A percentile compares a stretch with the other conserved stretches of the same genome.
phyloP scores from a whole-genome alignment of 1,140 invertebrate species.

The Zaprionus ornatus region DNA sequence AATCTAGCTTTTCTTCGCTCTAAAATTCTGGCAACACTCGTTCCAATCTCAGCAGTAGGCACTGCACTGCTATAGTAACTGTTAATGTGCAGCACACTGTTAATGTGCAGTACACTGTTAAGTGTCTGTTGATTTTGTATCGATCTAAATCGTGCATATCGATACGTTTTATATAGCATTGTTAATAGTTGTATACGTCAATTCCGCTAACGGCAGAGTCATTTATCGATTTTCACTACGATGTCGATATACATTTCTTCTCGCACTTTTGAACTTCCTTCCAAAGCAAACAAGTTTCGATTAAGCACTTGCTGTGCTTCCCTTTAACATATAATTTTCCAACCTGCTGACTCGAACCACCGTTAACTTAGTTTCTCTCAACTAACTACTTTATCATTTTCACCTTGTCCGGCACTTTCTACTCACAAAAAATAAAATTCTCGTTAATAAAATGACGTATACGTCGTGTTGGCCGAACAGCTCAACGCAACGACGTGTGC shows the following conservation, averaged over 20 bases:
- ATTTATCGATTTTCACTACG: background rate
- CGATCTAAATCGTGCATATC: background rate
- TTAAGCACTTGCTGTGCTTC: background rate
- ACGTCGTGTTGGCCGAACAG: slow-evolving; percentile 34
- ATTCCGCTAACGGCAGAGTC: background rate
- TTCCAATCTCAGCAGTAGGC: background rate
- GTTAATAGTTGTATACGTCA: background rate
- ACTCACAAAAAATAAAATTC: slow-evolving; percentile 35
- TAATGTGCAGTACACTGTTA: background rate
- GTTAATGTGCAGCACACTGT: background rate
- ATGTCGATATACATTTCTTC: background rate
- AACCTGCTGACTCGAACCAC: background rate
- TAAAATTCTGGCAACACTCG: no score
- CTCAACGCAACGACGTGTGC: slow-evolving; percentile 6
- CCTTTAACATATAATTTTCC: slow-evolving; percentile 16
- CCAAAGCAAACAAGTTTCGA: background rate
- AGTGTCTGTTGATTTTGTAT: background rate
- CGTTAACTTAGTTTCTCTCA: background rate
- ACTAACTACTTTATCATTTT: background rate
- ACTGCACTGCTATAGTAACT: background rate
- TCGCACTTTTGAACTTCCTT: background rate
- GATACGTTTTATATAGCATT: background rate
- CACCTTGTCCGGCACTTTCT: background rate
- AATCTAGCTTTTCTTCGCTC: no score
- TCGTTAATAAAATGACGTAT: slow-evolving; percentile 68